phyloP scores from a whole-genome alignment of 92 coral and sea anemone species.

The Hydrozoanthus gracilis region DNA sequence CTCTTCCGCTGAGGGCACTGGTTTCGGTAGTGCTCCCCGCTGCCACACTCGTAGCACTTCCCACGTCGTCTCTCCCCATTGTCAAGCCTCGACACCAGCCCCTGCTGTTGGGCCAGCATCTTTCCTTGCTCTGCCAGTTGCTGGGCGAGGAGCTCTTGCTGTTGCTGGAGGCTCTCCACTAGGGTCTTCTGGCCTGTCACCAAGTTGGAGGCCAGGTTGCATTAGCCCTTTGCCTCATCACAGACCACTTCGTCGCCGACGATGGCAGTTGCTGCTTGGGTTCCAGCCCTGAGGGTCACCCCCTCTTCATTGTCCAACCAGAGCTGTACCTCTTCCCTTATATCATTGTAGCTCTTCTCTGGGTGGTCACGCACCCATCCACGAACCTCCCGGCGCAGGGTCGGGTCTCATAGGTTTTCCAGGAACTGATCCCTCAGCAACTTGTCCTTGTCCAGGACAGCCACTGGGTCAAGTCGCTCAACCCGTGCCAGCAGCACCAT shows the following conservation, averaged over 20 bases:
- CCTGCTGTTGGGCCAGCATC: constrained; percentile 33
- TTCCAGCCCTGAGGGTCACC: constrained; percentile 26
- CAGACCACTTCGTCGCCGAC: background rate
- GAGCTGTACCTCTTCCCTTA: constrained; percentile 29
- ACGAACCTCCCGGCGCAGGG: constrained; percentile 53
- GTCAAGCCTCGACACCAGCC: constrained; percentile 38
- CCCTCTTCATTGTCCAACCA: constrained; percentile 17
- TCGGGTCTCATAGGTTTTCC: constrained; percentile 44
- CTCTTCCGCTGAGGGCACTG: constrained; percentile 29
- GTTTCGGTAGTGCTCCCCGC: constrained; percentile 16
- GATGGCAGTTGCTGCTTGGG: background rate
- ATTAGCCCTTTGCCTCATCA: constrained; percentile 18
- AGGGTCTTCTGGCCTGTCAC: constrained; percentile 59
- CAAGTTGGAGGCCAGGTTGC: constrained; percentile 41
- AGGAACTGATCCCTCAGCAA: constrained; percentile 49
- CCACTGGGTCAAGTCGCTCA: constrained; percentile 39
- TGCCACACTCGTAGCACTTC: constrained; percentile 49
- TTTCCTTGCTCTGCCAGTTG: constrained; percentile 48
- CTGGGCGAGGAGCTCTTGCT: constrained; percentile 45
- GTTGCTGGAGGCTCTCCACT: too few relatives aligned
- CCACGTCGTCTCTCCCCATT: background rate
- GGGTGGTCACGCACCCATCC: constrained; percentile 65
- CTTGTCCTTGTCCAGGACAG: constrained; percentile 31
- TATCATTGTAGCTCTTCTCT: constrained; percentile 52
- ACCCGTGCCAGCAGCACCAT: constrained; percentile 57